Percentiles rank a stretch among this genome's conserved stretches.
Conservation (phyloP, 30 jellyfish, hydroid and myxozoan species). For the Aurelia aurita region DNA sequence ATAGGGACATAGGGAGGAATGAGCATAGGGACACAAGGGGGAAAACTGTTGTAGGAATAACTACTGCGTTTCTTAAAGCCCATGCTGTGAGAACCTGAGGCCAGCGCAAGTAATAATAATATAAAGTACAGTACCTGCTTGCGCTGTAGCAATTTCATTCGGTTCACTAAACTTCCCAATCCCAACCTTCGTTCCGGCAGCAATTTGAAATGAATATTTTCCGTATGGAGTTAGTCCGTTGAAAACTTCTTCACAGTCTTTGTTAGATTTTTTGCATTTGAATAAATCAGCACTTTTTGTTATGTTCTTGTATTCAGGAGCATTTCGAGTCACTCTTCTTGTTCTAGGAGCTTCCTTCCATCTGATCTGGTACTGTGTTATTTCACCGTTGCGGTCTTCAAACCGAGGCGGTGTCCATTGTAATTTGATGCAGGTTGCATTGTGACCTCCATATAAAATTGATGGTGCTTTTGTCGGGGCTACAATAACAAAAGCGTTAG, state of each 20-base stretch:
- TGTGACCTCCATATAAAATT: background rate
- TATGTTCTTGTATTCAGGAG: background rate
- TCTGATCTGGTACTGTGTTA: constrained; percentile 16
- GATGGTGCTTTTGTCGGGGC: constrained; percentile 64
- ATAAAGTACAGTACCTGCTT: constrained; percentile 55
- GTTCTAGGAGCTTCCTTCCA: constrained; percentile 21
- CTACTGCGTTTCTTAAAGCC: too few species aligned
- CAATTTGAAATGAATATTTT: constrained; percentile 41
- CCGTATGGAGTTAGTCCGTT: constrained; percentile 44
- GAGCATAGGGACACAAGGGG: too few species aligned
- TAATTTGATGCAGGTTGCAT: constrained; percentile 13
- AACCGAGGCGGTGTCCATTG: constrained; percentile 57
- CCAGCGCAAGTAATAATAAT: too few species aligned
- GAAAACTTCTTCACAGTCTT: background rate
- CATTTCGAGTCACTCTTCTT: background rate
- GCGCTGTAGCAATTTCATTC: constrained; percentile 24
- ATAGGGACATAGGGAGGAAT: too few species aligned
- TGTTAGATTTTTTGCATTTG: background rate
- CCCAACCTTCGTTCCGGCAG: constrained; percentile 64
- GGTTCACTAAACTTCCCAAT: constrained; percentile 49
- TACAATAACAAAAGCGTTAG: background rate
- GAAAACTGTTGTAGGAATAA: too few species aligned
- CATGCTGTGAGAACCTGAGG: too few species aligned
- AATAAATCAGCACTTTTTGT: background rate
- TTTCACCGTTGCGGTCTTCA: constrained; percentile 33